Evolutionary conservation across 2,888 invertebrate genomes (phyloP).

Genomic region (Drosophila quinaria): DNA sequence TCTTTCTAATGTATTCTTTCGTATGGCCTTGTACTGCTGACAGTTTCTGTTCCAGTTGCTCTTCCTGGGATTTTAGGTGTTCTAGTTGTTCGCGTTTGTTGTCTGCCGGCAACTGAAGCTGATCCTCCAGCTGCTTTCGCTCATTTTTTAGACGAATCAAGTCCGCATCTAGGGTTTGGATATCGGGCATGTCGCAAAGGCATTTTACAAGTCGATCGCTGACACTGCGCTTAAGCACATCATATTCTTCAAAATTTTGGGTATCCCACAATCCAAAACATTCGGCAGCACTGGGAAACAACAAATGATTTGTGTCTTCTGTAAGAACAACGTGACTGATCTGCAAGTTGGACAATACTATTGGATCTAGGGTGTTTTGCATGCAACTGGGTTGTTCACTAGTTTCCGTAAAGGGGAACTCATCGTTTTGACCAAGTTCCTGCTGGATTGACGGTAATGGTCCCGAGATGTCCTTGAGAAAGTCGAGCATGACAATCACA

Average conservation of each 20-base stretch:
- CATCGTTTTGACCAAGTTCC: constrained; percentile 25
- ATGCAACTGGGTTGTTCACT: constrained; percentile 55
- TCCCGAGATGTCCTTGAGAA: constrained; percentile 81
- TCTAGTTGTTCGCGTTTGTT: constrained; percentile 53
- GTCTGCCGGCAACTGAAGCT: constrained; percentile 46
- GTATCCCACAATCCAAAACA: constrained; percentile 82
- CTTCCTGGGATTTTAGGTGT: constrained; percentile 34
- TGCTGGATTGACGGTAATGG: constrained; percentile 25
- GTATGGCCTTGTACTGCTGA: constrained; percentile 23
- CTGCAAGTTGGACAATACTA: constrained; percentile 47
- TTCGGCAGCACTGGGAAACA: constrained; percentile 69
- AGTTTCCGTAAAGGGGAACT: constrained; percentile 63
- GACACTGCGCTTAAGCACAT: constrained; percentile 60
- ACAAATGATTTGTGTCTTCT: constrained; percentile 66
- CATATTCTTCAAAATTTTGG: constrained; percentile 73
- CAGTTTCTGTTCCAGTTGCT: constrained; percentile 61
- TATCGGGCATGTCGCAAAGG: constrained; percentile 56
- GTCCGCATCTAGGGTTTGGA: constrained; percentile 60
- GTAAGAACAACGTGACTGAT: constrained; percentile 54
- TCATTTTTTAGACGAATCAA: constrained; percentile 48
- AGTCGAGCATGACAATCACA: constrained; percentile 82
- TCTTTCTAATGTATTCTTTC: constrained; percentile 7
- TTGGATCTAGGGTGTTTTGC: constrained; percentile 51
- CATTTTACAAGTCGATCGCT: constrained; percentile 70
- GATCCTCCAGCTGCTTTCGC: constrained; percentile 51